A percentile compares a stretch with the other conserved stretches of the same genome.
Conservation (phyloP, 2,113 vertebrate species). For the Larimichthys crocea region DNA sequence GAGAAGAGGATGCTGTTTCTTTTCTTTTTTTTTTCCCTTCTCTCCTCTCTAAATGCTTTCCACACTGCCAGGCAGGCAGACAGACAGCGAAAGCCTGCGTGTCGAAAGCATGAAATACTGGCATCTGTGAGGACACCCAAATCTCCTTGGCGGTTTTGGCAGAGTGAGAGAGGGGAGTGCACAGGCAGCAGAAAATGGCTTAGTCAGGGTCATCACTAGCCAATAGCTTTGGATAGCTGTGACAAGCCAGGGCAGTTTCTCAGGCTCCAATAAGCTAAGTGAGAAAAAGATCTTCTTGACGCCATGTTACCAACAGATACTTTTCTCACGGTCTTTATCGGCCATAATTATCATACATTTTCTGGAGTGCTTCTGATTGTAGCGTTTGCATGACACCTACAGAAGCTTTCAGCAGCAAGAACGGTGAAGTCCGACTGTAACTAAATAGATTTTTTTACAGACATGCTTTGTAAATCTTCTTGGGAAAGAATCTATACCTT, state of each 20-base stretch:
- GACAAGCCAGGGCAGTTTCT: constrained; percentile 74
- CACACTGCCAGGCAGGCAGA: constrained; percentile 47
- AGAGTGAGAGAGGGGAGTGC: constrained; percentile 59
- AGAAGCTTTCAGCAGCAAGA: not conserved
- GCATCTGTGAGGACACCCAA: constrained; percentile 71
- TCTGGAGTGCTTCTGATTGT: constrained; percentile 17
- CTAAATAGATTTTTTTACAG: not conserved
- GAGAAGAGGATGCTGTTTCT: constrained; percentile 47
- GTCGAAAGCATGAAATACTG: constrained; percentile 77
- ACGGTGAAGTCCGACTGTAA: not conserved
- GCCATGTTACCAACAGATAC: constrained; percentile 44
- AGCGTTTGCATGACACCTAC: not conserved
- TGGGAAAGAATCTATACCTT: not conserved
- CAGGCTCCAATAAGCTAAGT: constrained; percentile 66
- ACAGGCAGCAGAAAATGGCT: constrained; percentile 79
- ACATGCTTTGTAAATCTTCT: not conserved
- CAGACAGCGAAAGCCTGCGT: constrained; percentile 64
- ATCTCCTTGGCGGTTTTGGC: constrained; percentile 69
- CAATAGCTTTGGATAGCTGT: constrained; percentile 72
- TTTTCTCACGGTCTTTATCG: constrained; percentile 62
- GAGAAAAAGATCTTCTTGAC: constrained; percentile 64
- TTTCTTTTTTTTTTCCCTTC: not conserved
- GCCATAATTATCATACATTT: constrained; percentile 55
- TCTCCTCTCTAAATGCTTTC: constrained; percentile 40
- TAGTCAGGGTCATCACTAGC: constrained; percentile 79